phyloP scores from a whole-genome alignment of 2,888 invertebrate genomes.

The Scelioninae gen. 1 region DNA sequence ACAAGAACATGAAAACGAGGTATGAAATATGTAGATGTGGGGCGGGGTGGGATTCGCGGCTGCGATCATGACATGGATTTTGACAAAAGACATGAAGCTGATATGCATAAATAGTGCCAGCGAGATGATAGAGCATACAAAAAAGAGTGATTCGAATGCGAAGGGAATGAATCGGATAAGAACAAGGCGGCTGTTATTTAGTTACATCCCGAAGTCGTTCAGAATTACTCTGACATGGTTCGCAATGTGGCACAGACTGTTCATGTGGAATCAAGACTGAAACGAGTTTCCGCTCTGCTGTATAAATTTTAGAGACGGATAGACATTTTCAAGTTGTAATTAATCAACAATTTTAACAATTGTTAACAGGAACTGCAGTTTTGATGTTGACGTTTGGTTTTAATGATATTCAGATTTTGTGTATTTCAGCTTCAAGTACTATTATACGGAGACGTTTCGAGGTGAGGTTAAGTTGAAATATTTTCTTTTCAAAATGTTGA shows the following conservation, averaged over 20 bases:
- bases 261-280: slow-evolving; percentile 36
- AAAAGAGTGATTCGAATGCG: slow-evolving; percentile 44
- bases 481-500: too few species aligned
- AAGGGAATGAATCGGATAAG: slow-evolving; percentile 26
- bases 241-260: not conserved
- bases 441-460: too few species aligned
- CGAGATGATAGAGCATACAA: slow-evolving; percentile 38
- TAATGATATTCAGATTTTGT: too few species aligned
- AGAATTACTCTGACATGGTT: slow-evolving; percentile 40
- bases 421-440: too few species aligned
- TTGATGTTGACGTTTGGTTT: too few species aligned
- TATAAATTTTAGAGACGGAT: slow-evolving; percentile 13
- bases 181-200: slow-evolving; percentile 39
- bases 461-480: too few species aligned
- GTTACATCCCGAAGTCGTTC: slow-evolving; percentile 34
- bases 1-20: slow-evolving; percentile 61
- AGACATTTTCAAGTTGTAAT: slow-evolving; percentile 20
- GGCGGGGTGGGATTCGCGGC: slow-evolving; percentile 14
- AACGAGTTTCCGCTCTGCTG: slow-evolving; percentile 8
- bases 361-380: too few species aligned
- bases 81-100: slow-evolving; percentile 58
- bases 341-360: not conserved
- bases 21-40: slow-evolving; percentile 58
- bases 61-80: slow-evolving; percentile 55
- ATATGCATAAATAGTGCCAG: slow-evolving; percentile 59